These are phyloP conservation scores for Puma concolor DNA, from an alignment of 2,113 vertebrate genomes.

Conservation along the genomic window DNA sequence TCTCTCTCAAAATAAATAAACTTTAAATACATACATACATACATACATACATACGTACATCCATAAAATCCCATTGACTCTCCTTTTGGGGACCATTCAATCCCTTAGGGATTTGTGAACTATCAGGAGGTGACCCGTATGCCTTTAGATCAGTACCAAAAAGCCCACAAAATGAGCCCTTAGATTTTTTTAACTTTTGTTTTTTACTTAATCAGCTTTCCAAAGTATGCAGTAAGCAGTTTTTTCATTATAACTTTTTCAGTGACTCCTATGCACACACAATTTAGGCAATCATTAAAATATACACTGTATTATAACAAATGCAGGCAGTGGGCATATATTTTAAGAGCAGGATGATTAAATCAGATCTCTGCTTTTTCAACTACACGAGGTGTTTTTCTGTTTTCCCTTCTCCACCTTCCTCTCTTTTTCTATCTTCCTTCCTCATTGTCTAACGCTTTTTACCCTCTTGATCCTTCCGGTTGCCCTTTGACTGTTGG, in stretches of 20 bases:
- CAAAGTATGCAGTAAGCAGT: background rate
- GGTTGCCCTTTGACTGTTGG: background rate
- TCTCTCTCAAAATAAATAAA: no score
- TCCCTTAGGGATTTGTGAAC: background rate
- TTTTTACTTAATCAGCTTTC: background rate
- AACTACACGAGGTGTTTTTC: background rate
- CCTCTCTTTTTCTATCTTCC: background rate
- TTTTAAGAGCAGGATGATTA: background rate
- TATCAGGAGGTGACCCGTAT: accelerated
- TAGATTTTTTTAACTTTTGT: background rate
- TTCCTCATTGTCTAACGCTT: background rate
- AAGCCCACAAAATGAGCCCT: background rate
- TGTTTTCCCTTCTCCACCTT: background rate
- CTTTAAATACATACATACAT: no score
- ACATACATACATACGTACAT: no score
- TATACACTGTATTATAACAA: background rate
- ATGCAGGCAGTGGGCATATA: background rate
- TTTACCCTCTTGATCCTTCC: background rate
- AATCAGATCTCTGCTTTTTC: background rate
- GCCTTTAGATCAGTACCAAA: background rate
- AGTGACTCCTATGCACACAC: background rate
- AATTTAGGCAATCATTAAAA: background rate
- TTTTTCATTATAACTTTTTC: background rate
- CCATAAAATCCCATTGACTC: background rate
- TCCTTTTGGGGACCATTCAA: background rate